Base-by-base conservation (phyloP, 2,797 vertebrate species). In the Acipenser oxyrinchus region DNA sequence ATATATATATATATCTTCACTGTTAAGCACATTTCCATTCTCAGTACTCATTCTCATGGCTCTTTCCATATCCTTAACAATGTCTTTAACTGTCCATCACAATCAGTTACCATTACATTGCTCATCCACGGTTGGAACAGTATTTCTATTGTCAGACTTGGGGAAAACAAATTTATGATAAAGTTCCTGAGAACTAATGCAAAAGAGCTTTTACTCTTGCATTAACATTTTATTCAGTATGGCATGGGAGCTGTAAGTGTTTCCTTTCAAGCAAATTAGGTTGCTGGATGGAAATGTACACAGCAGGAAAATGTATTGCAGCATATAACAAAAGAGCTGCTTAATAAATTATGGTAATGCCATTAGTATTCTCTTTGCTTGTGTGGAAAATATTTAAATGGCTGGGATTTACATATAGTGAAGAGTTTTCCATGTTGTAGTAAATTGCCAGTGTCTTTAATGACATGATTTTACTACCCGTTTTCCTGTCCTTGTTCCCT, bases 261-360 rank as follows among this genome's bases (percentile, higher is more conserved):
- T 90, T 87, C 78, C 84, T 88, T 87, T 89, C 84, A 88, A 81
- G 79, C 83, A 87, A 90, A 88, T 88, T 86, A 86, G 88, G 86
- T 86, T 85, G 86, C 80, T 77, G 81, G 69, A 83, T 83, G 48
- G 82, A 85, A 84, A 85, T 83, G 82, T 70, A 84, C 74, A 82
- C 78, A 84, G 82, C 84, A 79, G 73, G 74, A 77, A 86, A 87
- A 87, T 84, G 81, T 85, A 82, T 77, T 80, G 83, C 81, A 76
- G 79, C 76, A 66, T n/a, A 82, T 82, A 88, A 88, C 83, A 87
- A 88, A 86, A 88, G 84, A 85, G 76, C 73, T 83, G 72, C 78
- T 88, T 88, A 89, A 90, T 88, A 90, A 88, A 89, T 89, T 84
- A 88, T 87, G 81, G 84, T 88, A 86, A 86, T 83, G 71, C 80